Conservation (phyloP, 1,140 invertebrate species). For the Pseudoatta argentina region DNA sequence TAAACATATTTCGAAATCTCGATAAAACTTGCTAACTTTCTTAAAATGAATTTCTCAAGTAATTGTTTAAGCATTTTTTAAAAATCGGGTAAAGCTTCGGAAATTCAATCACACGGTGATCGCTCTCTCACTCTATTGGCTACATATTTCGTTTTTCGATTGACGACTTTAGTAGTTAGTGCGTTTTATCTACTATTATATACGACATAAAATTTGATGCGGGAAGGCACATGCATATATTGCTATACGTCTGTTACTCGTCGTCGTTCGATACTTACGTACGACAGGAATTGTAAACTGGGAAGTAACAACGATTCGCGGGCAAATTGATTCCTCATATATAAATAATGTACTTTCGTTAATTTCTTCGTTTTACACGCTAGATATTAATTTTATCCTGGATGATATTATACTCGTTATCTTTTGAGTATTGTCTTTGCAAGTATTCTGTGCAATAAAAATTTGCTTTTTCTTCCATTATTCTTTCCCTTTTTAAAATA, state of each 20-base stretch:
- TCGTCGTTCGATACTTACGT: constrained; percentile 32
- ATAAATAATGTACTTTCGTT: constrained; percentile 1
- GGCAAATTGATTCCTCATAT: constrained; percentile 70
- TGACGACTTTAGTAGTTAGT: constrained; percentile 82
- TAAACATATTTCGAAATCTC: neutral
- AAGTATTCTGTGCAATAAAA: neutral
- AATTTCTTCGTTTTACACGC: neutral
- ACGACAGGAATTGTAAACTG: constrained; percentile 22
- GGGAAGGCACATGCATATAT: constrained; percentile 31
- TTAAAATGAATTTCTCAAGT: neutral
- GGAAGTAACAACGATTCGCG: constrained; percentile 46
- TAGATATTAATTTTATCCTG: neutral
- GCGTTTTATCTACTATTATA: constrained; percentile 77
- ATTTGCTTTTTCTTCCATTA: neutral
- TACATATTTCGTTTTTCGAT: constrained; percentile 67
- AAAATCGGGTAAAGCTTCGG: constrained; percentile 24
- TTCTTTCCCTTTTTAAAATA: neutral
- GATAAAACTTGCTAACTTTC: neutral
- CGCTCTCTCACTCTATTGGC: constrained; percentile 68
- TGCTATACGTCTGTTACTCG: constrained; percentile 43
- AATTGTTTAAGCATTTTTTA: neutral
- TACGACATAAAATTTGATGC: constrained; percentile 24
- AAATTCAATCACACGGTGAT: constrained; percentile 60
- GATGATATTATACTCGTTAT: neutral
- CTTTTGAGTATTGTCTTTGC: neutral